Evolutionary conservation across 2,888 invertebrate genomes (phyloP), one percentile per base, ranked within the genome.

Genomic region (Calameuta pallipes): DNA sequence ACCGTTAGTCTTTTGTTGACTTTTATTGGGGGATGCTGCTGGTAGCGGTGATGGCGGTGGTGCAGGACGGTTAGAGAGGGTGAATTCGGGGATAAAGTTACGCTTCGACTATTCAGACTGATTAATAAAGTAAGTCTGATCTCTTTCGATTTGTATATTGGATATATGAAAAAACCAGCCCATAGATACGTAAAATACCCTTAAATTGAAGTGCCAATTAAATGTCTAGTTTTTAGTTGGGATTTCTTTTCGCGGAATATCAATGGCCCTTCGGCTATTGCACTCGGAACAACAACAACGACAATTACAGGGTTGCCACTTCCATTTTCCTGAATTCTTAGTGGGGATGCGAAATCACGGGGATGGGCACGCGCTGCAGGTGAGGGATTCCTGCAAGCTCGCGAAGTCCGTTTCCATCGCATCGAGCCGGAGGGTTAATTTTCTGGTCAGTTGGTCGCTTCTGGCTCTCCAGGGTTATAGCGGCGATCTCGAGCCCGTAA

Each of bases 361-460:
- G 56, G 9, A 1, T 23, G 56, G 56, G 23, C 56, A 56, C 23
- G 56, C 56, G 56, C 56, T 56, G 23, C 56, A 56, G 56, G 56
- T 23, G 56, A 23, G 9, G 23, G 13, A 34, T 71, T 33, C 34
- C 71, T 31, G 71, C 31, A 31, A 71, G 9, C 71, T 12, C 31
- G 34, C 71, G 71, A 12, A 71, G 34, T 34, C 71, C 31, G 71
- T 23, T 86, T 87, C 87, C 86, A 87, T 89, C 88, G 90, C 89
- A 91, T 91, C 89, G 90, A 89, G 83, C 86, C 88, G 87, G 90
- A 90, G 91, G 90, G 91, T 91, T 91, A 91, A 91, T 91, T 91
- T 91, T 91, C 91, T 91, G 91, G 91, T 91, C 91, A 91, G 91
- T 91, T 91, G 91, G 91, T 91, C 91, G 91, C 91, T 91, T 91